A percentile compares a stretch with the other conserved stretches of the same genome.
Evolutionary conservation across 2,888 invertebrate genomes (phyloP).

Genomic region (Dione juno): DNA sequence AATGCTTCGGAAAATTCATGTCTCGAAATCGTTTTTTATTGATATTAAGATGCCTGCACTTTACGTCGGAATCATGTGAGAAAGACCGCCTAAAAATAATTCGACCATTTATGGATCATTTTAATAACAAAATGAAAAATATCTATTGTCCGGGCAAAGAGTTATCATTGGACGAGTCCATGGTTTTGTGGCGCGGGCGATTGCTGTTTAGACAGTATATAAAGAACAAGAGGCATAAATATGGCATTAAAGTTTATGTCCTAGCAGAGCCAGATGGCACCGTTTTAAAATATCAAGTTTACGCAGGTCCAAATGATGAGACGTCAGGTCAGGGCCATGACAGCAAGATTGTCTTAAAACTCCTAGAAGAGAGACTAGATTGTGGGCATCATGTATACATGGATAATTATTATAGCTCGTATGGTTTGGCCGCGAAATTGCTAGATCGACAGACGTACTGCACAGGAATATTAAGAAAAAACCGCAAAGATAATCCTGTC

Average conservation of each 20-base stretch:
- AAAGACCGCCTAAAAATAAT: too few species aligned
- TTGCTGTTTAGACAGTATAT: slow-evolving; percentile 39
- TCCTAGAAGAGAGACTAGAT: slow-evolving; percentile 53
- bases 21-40: too few species aligned
- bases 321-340: slow-evolving; percentile 48
- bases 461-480: slow-evolving; percentile 58
- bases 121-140: background rate
- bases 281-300: slow-evolving; percentile 48
- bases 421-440: slow-evolving; percentile 51
- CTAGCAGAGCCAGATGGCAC: slow-evolving; percentile 56
- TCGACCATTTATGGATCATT: background rate
- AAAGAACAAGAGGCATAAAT: slow-evolving; percentile 46
- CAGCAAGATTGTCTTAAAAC: slow-evolving; percentile 6
- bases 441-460: slow-evolving; percentile 56
- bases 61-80: too few species aligned
- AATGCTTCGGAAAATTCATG: too few species aligned
- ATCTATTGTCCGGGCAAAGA: slow-evolving; percentile 54
- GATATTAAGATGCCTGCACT: too few species aligned
- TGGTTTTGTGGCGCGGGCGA: slow-evolving; percentile 56
- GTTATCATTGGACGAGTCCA: slow-evolving; percentile 54
- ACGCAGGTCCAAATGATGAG: slow-evolving; percentile 47
- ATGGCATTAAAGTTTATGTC: slow-evolving; percentile 57
- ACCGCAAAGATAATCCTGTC: slow-evolving; percentile 10
- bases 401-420: slow-evolving; percentile 56
- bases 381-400: slow-evolving; percentile 54